Conservation (phyloP, 2,113 vertebrate species). For the Synchiropus splendidus region DNA sequence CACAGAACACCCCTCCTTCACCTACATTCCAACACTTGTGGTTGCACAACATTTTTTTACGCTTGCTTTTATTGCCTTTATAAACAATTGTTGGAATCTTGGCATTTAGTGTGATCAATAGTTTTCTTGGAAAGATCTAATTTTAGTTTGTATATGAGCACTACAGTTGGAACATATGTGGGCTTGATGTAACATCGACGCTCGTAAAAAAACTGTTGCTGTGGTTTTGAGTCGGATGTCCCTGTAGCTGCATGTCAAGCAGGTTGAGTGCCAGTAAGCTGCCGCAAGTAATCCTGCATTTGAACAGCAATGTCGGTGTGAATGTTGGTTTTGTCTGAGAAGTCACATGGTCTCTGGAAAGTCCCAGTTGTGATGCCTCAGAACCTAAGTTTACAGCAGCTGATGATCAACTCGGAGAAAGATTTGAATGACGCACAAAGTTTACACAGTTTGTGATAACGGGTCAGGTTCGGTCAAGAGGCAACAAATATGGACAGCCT, state of each 20-base stretch:
- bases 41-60: slow-evolving; percentile 7
- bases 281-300: slow-evolving; percentile 28
- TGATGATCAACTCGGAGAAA: slow-evolving; percentile 9
- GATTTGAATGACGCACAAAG: slow-evolving; percentile 25
- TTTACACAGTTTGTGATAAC: slow-evolving; percentile 5
- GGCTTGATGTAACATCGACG: neutral
- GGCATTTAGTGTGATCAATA: neutral
- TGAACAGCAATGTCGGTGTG: slow-evolving; percentile 23
- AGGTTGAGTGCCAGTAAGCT: slow-evolving; percentile 14
- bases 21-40: slow-evolving; percentile 19
- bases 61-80: neutral
- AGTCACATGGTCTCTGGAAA: slow-evolving; percentile 57
- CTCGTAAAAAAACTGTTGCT: neutral
- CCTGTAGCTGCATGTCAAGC: slow-evolving; percentile 9
- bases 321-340: slow-evolving; percentile 33
- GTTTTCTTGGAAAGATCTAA: slow-evolving; percentile 20
- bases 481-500: too few species aligned
- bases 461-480: too few species aligned
- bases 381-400: slow-evolving; percentile 13
- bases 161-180: neutral
- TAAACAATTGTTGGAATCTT: neutral
- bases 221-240: slow-evolving; percentile 1
- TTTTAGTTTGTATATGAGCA: slow-evolving; percentile 6
- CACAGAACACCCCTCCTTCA: slow-evolving; percentile 1
- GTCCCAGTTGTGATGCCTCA: slow-evolving; percentile 30